phyloP scores from a whole-genome alignment of 1,140 invertebrate species.

The Drosophila triauraria region DNA sequence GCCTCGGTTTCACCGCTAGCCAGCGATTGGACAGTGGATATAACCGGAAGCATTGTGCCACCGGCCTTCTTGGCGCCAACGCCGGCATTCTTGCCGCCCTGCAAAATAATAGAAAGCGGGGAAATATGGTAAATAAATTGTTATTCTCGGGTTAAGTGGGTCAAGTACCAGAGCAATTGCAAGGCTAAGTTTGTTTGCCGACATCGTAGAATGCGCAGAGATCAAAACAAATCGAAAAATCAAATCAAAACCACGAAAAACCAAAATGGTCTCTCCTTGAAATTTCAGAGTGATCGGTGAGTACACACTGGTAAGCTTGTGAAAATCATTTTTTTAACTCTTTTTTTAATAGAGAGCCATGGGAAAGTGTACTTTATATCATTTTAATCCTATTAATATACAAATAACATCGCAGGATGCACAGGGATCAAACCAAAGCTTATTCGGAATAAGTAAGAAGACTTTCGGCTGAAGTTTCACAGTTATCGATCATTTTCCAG shows the following conservation, averaged over 20 bases:
- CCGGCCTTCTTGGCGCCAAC: conserved; percentile 57
- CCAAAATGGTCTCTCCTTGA: too few species aligned
- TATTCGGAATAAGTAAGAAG: too few species aligned
- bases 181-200: background rate
- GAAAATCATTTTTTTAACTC: too few species aligned
- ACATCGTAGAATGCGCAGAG: background rate
- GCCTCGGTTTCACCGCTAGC: conserved; percentile 85
- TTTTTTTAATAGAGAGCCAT: too few species aligned
- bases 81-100: conserved; percentile 70
- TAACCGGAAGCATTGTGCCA: conserved; percentile 87
- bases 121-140: background rate
- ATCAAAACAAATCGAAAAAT: background rate
- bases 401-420: too few species aligned
- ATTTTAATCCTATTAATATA: too few species aligned
- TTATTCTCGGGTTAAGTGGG: background rate
- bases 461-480: too few species aligned
- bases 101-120: conserved; percentile 1
- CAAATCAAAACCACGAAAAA: background rate
- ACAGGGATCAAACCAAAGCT: too few species aligned
- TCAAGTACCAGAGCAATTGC: background rate
- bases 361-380: too few species aligned
- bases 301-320: too few species aligned
- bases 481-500: too few species aligned
- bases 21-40: conserved; percentile 91
- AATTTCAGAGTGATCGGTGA: too few species aligned